These are phyloP conservation scores for Jaculus jaculus DNA, from an alignment of 2,113 vertebrate species.

Conservation along the genomic window DNA sequence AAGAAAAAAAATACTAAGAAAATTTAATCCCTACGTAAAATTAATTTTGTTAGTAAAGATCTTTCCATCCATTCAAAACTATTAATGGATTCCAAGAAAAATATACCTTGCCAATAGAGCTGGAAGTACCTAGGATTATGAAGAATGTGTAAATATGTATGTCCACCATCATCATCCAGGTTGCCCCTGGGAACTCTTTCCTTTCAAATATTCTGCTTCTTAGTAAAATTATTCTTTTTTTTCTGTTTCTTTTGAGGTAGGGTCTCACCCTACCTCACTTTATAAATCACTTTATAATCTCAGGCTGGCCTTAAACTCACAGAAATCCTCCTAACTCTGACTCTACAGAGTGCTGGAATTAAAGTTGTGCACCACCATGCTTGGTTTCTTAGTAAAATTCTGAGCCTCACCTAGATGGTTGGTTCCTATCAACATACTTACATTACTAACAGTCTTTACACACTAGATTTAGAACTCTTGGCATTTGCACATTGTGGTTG, in stretches of 20 bases:
- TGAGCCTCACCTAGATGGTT: conserved; percentile 49
- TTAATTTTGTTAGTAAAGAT: conserved; percentile 58
- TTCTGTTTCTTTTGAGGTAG: too few relatives aligned
- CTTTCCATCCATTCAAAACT: neutral
- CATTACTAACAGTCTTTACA: conserved; percentile 91
- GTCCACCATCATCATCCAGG: conserved; percentile 36
- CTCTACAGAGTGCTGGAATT: too few relatives aligned
- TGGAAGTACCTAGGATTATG: conserved; percentile 20
- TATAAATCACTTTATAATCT: too few relatives aligned
- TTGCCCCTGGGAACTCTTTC: neutral
- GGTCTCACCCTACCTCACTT: conserved; percentile 9
- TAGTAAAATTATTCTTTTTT: neutral
- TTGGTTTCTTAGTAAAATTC: neutral
- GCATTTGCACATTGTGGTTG: conserved; percentile 80
- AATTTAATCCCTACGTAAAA: neutral
- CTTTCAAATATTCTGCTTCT: conserved; percentile 63
- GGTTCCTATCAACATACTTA: conserved; percentile 87
- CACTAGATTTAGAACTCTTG: conserved; percentile 88
- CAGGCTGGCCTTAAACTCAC: too few relatives aligned
- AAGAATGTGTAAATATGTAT: neutral
- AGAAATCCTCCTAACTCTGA: too few relatives aligned
- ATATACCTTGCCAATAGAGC: neutral
- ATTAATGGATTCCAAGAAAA: conserved; percentile 16
- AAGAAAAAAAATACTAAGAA: neutral
- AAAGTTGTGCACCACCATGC: too few relatives aligned